A percentile compares a stretch with the other conserved stretches of the same genome.
phyloP scores from a whole-genome alignment of 2,797 vertebrate species.

The Pangasius sanitwongsei region DNA sequence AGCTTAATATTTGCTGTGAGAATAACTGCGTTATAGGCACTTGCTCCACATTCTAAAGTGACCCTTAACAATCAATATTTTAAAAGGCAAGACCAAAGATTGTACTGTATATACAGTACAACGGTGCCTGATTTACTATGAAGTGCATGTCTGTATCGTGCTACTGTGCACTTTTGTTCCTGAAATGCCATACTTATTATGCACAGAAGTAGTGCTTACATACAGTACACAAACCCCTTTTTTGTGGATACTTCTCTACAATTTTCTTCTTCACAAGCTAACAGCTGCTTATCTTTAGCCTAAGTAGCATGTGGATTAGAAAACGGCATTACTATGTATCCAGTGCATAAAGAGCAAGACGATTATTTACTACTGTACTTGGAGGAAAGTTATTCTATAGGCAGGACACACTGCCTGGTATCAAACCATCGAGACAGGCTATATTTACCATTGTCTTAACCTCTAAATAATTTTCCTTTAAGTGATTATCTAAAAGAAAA shows the following conservation, averaged over 20 bases:
- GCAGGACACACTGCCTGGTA: conserved; percentile 11
- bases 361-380: conserved; percentile 10
- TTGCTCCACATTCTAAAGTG: conserved; percentile 17
- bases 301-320: conserved; percentile 21
- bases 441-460: not conserved
- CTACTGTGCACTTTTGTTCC: conserved; percentile 31
- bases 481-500: not conserved
- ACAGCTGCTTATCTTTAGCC: not conserved
- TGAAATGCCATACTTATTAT: conserved; percentile 37
- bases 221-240: conserved; percentile 38
- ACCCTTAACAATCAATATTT: conserved; percentile 11
- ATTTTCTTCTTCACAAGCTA: conserved; percentile 42
- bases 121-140: conserved; percentile 29
- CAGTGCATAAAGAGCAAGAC: conserved; percentile 36
- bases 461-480: not conserved
- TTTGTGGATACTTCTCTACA: conserved; percentile 32
- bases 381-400: not conserved
- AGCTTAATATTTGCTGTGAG: conserved; percentile 22
- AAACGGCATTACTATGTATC: conserved; percentile 29
- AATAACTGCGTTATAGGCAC: conserved; percentile 36
- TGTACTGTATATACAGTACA: conserved; percentile 23
- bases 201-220: conserved; percentile 42
- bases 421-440: not conserved
- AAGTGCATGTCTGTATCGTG: conserved; percentile 20
- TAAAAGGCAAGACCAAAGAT: conserved; percentile 25